Conservation (phyloP, 2,113 vertebrate genomes). For the Centropus bengalensis region DNA sequence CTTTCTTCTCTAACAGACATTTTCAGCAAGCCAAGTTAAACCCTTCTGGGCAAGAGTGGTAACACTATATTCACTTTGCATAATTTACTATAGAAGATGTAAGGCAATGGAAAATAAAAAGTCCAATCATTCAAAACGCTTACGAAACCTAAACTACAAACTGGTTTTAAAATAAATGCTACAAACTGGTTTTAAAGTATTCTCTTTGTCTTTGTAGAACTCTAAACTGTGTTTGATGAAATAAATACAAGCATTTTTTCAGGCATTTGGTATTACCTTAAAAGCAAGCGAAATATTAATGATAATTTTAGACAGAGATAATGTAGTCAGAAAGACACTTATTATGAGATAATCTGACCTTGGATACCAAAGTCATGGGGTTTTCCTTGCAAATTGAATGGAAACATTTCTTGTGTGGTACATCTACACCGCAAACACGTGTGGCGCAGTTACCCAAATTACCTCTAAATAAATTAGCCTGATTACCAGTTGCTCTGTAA, state of each 20-base stretch:
- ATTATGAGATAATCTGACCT: background rate
- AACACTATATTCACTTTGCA: background rate
- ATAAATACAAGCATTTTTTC: background rate
- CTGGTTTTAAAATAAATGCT: background rate
- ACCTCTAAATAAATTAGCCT: conserved; percentile 1
- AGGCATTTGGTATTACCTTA: background rate
- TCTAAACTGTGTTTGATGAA: background rate
- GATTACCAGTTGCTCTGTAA: conserved; percentile 9
- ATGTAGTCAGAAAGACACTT: background rate
- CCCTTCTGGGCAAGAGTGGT: background rate
- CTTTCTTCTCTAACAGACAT: background rate
- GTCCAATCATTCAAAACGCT: background rate
- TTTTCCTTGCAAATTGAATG: background rate
- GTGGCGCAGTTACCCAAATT: background rate
- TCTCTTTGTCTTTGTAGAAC: background rate
- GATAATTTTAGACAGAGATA: background rate
- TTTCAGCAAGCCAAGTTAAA: background rate
- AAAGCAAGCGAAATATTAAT: background rate
- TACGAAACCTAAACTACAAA: background rate
- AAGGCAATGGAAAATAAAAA: background rate
- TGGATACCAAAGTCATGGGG: background rate
- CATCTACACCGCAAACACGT: background rate
- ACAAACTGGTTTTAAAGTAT: background rate
- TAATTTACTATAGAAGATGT: background rate
- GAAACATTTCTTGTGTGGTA: background rate